A percentile compares a stretch with the other conserved stretches of the same genome.
Conservation (phyloP, 1,140 invertebrate species). For the Tetramorium simillimum region DNA sequence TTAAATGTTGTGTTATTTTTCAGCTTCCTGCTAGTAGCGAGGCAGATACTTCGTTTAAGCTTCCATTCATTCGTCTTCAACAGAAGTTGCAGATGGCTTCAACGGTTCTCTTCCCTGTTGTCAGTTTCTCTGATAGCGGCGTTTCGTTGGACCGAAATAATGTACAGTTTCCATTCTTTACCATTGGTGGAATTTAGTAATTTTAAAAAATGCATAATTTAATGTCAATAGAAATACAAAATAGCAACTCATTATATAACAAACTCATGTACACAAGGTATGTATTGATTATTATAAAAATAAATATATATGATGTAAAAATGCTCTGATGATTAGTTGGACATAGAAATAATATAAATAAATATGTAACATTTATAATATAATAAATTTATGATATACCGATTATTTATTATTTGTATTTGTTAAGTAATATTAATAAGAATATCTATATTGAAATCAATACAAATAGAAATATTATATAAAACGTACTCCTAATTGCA, state of each 20-base stretch:
- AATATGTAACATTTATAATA: not conserved
- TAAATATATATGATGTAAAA: not conserved
- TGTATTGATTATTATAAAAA: not conserved
- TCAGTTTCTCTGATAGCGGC: not conserved
- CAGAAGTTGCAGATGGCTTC: constrained; percentile 15
- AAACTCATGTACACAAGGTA: no score
- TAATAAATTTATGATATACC: not conserved
- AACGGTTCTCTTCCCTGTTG: not conserved
- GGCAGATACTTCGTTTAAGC: constrained; percentile 34
- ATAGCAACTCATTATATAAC: not conserved
- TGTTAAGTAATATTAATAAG: not conserved
- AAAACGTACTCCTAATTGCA: constrained; percentile 13
- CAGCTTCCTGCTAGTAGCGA: constrained; percentile 7
- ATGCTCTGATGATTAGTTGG: no score
- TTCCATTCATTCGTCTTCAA: constrained; percentile 37
- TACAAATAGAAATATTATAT: not conserved
- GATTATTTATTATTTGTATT: not conserved
- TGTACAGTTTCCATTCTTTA: constrained; percentile 7
- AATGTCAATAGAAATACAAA: not conserved
- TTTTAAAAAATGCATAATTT: not conserved
- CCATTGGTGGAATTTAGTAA: not conserved
- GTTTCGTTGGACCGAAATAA: constrained; percentile 2
- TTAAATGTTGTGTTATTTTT: constrained; percentile 53
- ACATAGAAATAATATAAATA: not conserved
- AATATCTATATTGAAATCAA: not conserved